phyloP scores from a whole-genome alignment of 2,888 invertebrate genomes.

The Harmothoe impar region DNA sequence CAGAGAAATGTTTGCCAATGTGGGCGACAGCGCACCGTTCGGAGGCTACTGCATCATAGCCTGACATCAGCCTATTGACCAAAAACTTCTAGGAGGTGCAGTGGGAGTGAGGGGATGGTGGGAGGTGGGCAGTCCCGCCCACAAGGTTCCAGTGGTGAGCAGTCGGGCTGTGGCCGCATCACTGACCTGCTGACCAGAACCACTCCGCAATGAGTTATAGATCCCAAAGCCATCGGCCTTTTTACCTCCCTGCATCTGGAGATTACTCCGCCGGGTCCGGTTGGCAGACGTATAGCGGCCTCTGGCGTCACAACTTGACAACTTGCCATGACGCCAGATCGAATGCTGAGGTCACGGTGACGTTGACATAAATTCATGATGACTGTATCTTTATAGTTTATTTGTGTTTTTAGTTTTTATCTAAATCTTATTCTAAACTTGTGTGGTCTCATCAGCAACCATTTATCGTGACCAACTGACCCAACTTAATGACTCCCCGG shows the following conservation, averaged over 20 bases:
- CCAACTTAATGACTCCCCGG: too few species aligned
- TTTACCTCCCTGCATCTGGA: background rate
- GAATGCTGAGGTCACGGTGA: too few species aligned
- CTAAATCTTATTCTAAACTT: too few species aligned
- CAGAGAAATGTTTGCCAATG: conserved; percentile 23
- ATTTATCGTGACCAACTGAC: too few species aligned
- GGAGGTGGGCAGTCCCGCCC: background rate
- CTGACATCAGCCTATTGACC: conserved; percentile 22
- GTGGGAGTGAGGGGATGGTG: background rate
- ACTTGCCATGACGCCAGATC: background rate
- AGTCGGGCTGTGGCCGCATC: background rate
- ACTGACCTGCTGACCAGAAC: background rate
- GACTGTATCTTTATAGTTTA: too few species aligned
- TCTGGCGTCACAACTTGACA: background rate
- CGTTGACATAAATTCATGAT: too few species aligned
- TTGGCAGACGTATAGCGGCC: background rate
- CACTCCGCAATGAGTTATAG: conserved; percentile 35
- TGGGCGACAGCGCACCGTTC: background rate
- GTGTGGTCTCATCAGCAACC: too few species aligned
- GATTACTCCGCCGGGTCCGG: background rate
- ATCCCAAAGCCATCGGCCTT: background rate
- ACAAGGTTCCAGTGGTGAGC: background rate
- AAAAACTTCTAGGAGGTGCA: background rate
- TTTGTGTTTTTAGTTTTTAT: too few species aligned
- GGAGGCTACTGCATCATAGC: background rate